Percentiles rank a stretch among this genome's conserved stretches.
Conservation (phyloP, 1,140 invertebrate species). For the Hestina assimilis region DNA sequence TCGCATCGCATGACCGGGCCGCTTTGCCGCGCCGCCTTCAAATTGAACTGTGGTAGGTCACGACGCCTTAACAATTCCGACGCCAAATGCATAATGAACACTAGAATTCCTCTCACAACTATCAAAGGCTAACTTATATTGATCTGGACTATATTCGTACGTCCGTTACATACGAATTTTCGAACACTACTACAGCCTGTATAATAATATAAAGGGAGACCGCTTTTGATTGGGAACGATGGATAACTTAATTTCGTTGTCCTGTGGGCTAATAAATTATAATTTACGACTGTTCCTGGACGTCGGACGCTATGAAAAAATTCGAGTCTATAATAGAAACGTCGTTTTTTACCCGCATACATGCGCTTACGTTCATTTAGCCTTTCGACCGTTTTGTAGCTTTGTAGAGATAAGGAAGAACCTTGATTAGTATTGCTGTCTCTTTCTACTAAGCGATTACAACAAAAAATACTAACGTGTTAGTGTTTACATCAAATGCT, state of each 20-base stretch:
- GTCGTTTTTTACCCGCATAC: constrained; percentile 72
- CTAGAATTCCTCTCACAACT: constrained; percentile 42
- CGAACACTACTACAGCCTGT: constrained; percentile 45
- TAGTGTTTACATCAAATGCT: neutral
- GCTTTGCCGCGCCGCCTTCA: constrained; percentile 51
- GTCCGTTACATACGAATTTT: constrained; percentile 52
- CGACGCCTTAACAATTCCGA: constrained; percentile 52
- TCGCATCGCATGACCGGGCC: constrained; percentile 47
- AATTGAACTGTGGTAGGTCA: constrained; percentile 68
- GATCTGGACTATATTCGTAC: constrained; percentile 33
- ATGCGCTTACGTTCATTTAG: constrained; percentile 56
- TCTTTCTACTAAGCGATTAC: constrained; percentile 25
- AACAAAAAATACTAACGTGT: constrained; percentile 5
- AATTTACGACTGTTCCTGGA: constrained; percentile 70
- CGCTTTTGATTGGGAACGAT: constrained; percentile 49
- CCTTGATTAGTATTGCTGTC: constrained; percentile 20
- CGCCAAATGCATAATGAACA: constrained; percentile 50
- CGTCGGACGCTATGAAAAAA: constrained; percentile 57
- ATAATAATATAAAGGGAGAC: constrained; percentile 56
- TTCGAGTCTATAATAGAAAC: constrained; percentile 69
- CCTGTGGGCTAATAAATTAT: constrained; percentile 70
- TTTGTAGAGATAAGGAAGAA: constrained; percentile 27
- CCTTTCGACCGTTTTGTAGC: constrained; percentile 50
- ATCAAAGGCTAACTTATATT: constrained; percentile 25
- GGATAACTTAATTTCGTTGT: constrained; percentile 73